These are phyloP conservation scores for Cochlearius cochlearius DNA, from an alignment of 2,113 vertebrate species.

Conservation along the genomic window DNA sequence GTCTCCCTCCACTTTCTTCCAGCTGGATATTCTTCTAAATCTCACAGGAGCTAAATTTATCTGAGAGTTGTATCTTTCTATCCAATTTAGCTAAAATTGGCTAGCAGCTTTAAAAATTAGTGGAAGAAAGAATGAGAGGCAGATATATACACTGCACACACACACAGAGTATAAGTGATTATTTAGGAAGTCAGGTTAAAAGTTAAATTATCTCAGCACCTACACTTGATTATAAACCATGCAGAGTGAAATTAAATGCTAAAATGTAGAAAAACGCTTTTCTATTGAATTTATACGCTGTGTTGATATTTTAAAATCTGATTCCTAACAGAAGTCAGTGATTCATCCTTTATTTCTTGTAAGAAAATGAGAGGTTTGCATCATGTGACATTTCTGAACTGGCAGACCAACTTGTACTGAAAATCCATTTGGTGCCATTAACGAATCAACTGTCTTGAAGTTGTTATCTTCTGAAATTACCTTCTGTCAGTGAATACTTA, in stretches of 20 bases:
- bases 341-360: background rate
- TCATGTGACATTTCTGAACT: constrained; percentile 15
- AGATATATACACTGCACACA: background rate
- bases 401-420: constrained; percentile 6
- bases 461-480: background rate
- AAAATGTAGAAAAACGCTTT: background rate
- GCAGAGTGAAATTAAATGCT: background rate
- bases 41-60: background rate
- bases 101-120: background rate
- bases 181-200: background rate
- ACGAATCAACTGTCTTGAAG: background rate
- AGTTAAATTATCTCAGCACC: background rate
- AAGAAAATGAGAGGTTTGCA: background rate
- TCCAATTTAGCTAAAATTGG: background rate
- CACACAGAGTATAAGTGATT: background rate
- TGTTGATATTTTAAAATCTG: background rate
- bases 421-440: constrained; percentile 28
- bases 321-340: constrained; percentile 10
- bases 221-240: background rate
- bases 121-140: background rate
- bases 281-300: background rate
- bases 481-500: background rate
- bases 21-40: background rate
- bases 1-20: background rate
- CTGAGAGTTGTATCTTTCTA: background rate